A percentile compares a stretch with the other conserved stretches of the same genome.
These are phyloP conservation scores for Rattus norvegicus DNA, from an alignment of 2,113 vertebrate species.

Conservation along the genomic window GRCr8 NC_086026.1:68828001-68828500, in stretches of 20 bases:
- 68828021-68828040: background rate
- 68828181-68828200: background rate
- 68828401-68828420: background rate
- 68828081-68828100: constrained; percentile 26
- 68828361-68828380: background rate
- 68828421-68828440: background rate
- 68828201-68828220: background rate
- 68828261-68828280: background rate
- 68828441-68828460: background rate
- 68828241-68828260: background rate
- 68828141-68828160: background rate
- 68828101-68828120: background rate
- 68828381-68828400: background rate
- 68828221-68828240: background rate
- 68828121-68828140: background rate
- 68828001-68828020: background rate
- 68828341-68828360: background rate
- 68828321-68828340: background rate
- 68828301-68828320: background rate
- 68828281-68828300: background rate
- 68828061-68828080: constrained; percentile 15
- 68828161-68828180: background rate
- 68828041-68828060: background rate
- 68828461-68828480: background rate
- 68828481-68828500: background rate